Percentiles rank a stretch among this genome's conserved stretches.
Evolutionary conservation across 1,140 invertebrate species (phyloP).

Genomic region (Drosophila nigrodunni): DNA sequence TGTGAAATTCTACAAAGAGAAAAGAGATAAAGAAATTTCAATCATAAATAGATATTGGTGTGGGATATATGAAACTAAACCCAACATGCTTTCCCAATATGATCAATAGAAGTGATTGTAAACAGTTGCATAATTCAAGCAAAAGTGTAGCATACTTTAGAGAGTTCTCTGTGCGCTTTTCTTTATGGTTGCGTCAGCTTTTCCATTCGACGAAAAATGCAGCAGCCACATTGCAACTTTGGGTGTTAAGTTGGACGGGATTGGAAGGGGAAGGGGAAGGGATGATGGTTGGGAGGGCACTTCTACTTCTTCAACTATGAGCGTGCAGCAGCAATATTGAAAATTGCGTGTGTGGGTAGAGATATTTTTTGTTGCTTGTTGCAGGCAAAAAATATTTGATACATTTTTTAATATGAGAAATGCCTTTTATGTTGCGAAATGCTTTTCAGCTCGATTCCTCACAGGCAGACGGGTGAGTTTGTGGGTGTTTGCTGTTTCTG

Average conservation of each 20-base stretch:
- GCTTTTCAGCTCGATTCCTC: constrained; percentile 41
- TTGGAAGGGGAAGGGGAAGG: not conserved
- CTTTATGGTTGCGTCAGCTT: constrained; percentile 31
- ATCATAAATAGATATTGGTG: constrained; percentile 12
- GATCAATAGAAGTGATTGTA: not conserved
- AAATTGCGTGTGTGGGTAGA: constrained; percentile 73
- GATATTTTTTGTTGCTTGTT: constrained; percentile 62
- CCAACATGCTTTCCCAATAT: not conserved
- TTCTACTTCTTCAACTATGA: not conserved
- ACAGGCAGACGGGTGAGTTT: not conserved
- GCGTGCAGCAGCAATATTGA: constrained; percentile 65
- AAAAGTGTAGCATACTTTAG: constrained; percentile 19
- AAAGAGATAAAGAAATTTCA: not conserved
- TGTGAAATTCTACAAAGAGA: constrained; percentile 67
- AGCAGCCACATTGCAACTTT: constrained; percentile 39
- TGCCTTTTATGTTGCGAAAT: constrained; percentile 75
- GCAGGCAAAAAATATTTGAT: constrained; percentile 78
- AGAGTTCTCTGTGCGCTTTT: constrained; percentile 32
- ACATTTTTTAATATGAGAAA: constrained; percentile 80
- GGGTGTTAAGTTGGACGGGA: not conserved
- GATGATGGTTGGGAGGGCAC: not conserved
- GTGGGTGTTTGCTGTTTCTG: not conserved
- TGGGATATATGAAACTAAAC: not conserved
- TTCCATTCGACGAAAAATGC: constrained; percentile 52
- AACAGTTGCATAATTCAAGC: not conserved